A percentile compares a stretch with the other conserved stretches of the same genome.
Evolutionary conservation across 1,140 invertebrate species (phyloP).

Genomic region (Drosophila tristis): DNA sequence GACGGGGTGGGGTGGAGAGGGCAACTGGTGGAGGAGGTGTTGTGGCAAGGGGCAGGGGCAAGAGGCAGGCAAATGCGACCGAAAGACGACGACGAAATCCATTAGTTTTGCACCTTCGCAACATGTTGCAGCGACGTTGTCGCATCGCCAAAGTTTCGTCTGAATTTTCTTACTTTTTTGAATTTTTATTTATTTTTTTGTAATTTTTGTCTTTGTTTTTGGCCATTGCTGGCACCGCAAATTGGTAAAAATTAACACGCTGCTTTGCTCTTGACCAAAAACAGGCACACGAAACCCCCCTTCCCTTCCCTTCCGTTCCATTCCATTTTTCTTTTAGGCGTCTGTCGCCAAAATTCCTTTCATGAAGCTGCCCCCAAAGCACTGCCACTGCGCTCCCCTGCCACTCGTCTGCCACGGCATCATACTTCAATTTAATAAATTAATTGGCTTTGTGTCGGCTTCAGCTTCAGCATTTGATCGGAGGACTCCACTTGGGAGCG

Average conservation of each 20-base stretch:
- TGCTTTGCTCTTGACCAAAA: constrained; percentile 82
- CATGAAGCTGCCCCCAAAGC: constrained; percentile 34
- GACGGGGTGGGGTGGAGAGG: neutral
- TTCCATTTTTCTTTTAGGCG: constrained; percentile 78
- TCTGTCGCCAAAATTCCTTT: constrained; percentile 83
- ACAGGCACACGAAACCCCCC: constrained; percentile 68
- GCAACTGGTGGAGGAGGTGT: neutral
- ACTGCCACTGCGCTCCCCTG: neutral
- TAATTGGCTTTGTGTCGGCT: constrained; percentile 82
- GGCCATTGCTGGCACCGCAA: constrained; percentile 68
- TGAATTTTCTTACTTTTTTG: constrained; percentile 27
- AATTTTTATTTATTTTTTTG: constrained; percentile 11
- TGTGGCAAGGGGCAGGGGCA: neutral
- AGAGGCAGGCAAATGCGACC: constrained; percentile 58
- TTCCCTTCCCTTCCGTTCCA: too few relatives aligned
- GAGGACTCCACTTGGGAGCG: constrained; percentile 32
- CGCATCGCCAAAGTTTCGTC: constrained; percentile 49
- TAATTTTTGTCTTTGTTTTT: constrained; percentile 46
- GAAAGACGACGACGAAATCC: constrained; percentile 76
- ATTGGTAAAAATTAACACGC: constrained; percentile 83
- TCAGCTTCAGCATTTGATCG: constrained; percentile 46
- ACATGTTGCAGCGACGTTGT: constrained; percentile 74
- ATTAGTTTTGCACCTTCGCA: constrained; percentile 82
- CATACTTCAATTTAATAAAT: constrained; percentile 84
- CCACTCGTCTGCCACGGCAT: constrained; percentile 22